Evolutionary conservation across 2,797 vertebrate genomes (phyloP).

Genomic region (Intellagama lesueurii): DNA sequence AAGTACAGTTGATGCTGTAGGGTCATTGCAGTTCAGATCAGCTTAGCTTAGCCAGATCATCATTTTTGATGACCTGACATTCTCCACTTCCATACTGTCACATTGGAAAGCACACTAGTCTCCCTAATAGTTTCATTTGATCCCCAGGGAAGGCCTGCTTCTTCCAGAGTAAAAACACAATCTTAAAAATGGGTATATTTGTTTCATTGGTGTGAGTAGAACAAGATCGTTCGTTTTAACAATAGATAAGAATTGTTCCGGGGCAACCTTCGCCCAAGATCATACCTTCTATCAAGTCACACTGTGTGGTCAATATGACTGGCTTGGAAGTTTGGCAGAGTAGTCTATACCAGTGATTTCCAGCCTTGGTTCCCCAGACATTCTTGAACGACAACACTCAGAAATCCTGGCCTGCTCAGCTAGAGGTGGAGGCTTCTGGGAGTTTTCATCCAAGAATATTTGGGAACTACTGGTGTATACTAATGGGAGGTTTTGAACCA

Average conservation of each 20-base stretch:
- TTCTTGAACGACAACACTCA: too few relatives aligned
- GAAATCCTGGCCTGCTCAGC: too few relatives aligned
- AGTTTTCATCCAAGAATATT: too few relatives aligned
- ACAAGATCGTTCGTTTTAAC: neutral
- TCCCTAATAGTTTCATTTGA: conserved; percentile 58
- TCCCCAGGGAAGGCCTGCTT: conserved; percentile 13
- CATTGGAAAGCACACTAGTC: conserved; percentile 27
- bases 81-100: conserved; percentile 37
- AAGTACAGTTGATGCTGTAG: neutral
- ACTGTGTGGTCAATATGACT: too few relatives aligned
- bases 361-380: too few relatives aligned
- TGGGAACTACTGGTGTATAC: too few relatives aligned
- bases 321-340: too few relatives aligned
- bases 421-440: too few relatives aligned
- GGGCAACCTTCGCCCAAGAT: conserved; percentile 36
- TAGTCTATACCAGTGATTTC: too few relatives aligned
- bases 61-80: neutral
- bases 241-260: conserved; percentile 34
- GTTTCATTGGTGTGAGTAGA: neutral
- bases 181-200: neutral
- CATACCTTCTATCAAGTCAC: neutral
- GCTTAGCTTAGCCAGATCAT: conserved; percentile 6
- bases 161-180: neutral
- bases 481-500: too few relatives aligned
- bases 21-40: neutral